These are phyloP conservation scores for Temnothorax unifasciatus DNA, from an alignment of 2,888 invertebrate genomes.

Conservation along the genomic window DNA sequence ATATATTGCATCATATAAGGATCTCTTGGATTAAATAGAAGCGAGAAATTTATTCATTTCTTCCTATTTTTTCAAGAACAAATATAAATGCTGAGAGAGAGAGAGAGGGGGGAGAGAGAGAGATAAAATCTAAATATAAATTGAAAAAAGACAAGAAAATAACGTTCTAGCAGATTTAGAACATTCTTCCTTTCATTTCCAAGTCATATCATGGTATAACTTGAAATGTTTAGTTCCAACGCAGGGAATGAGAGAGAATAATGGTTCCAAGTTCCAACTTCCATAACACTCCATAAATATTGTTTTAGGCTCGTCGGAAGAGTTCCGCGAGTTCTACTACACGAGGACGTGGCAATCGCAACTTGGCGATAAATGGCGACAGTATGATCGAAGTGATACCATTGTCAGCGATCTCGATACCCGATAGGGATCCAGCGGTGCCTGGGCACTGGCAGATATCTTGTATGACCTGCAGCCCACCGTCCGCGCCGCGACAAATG, in stretches of 20 bases:
- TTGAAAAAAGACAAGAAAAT: neutral
- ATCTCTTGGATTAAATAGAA: neutral
- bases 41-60: neutral
- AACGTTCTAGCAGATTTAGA: neutral
- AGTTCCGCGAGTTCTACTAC: constrained; percentile 21
- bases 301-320: constrained; percentile 45
- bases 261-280: neutral
- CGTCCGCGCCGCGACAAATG: constrained; percentile 35
- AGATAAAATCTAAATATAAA: neutral
- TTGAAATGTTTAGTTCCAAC: neutral
- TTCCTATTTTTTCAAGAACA: neutral
- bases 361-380: constrained; percentile 75
- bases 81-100: neutral
- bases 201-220: neutral
- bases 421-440: constrained; percentile 80
- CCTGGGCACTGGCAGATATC: constrained; percentile 81
- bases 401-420: constrained; percentile 88
- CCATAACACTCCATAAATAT: neutral
- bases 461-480: constrained; percentile 84
- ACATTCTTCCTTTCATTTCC: neutral
- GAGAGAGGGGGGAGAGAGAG: no score
- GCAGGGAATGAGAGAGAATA: neutral
- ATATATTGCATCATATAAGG: neutral
- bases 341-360: constrained; percentile 61
- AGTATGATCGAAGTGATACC: constrained; percentile 89